These are phyloP conservation scores for Luffia ferchaultella DNA, from an alignment of 2,888 invertebrate genomes.

Conservation along the genomic window DNA sequence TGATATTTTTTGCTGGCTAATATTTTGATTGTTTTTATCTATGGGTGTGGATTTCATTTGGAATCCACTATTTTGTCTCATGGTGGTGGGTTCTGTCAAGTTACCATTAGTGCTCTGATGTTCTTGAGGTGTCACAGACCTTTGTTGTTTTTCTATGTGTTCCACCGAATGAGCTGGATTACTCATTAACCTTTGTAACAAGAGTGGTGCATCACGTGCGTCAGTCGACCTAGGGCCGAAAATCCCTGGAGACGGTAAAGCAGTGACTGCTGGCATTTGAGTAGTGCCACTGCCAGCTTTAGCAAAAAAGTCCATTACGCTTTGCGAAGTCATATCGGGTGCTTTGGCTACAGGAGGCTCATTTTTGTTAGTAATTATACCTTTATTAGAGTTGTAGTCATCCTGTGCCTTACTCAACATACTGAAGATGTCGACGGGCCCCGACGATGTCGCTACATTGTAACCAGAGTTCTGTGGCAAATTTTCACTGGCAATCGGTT, in stretches of 20 bases:
- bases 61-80: slow-evolving; percentile 41
- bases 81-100: slow-evolving; percentile 31
- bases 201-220: slow-evolving; percentile 67
- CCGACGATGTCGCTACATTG: slow-evolving; percentile 37
- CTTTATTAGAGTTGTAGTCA: slow-evolving; percentile 77
- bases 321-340: slow-evolving; percentile 78
- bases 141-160: slow-evolving; percentile 88
- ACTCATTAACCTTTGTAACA: slow-evolving; percentile 82
- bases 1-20: slow-evolving; percentile 30
- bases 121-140: slow-evolving; percentile 77
- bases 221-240: slow-evolving; percentile 56
- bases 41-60: slow-evolving; percentile 48
- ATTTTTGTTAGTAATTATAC: slow-evolving; percentile 33
- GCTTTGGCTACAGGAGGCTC: slow-evolving; percentile 59
- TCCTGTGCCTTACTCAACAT: slow-evolving; percentile 92
- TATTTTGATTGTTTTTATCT: slow-evolving; percentile 28
- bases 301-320: slow-evolving; percentile 89
- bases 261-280: slow-evolving; percentile 60
- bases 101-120: slow-evolving; percentile 41
- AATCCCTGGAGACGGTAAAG: slow-evolving; percentile 53
- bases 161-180: slow-evolving; percentile 85
- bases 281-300: slow-evolving; percentile 71
- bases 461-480: slow-evolving; percentile 37
- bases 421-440: slow-evolving; percentile 77
- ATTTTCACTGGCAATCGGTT: slow-evolving; percentile 34